Evolutionary conservation across 2,113 vertebrate species (phyloP).

Genomic region (Muntiacus reevesi): DNA sequence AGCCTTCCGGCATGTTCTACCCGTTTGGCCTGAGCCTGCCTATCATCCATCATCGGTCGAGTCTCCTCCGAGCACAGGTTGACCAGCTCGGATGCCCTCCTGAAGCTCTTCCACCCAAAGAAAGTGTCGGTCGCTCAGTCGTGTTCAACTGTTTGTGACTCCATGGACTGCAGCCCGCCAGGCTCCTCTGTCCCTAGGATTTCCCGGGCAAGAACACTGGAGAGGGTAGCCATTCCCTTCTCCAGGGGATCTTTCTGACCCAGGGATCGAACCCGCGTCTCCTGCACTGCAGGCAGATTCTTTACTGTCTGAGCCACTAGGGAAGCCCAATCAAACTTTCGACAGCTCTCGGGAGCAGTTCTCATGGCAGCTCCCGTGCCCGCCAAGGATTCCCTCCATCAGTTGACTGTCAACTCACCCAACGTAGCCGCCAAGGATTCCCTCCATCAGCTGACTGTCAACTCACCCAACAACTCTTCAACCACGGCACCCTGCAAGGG

Average conservation of each 20-base stretch:
- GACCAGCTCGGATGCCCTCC: background rate
- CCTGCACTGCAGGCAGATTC: background rate
- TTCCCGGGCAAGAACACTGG: background rate
- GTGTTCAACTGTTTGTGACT: background rate
- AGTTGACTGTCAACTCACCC: no score
- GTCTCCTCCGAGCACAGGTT: background rate
- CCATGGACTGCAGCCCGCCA: background rate
- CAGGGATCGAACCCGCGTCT: background rate
- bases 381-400: background rate
- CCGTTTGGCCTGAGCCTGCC: background rate
- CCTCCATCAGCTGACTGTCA: background rate
- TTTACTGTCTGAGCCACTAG: background rate
- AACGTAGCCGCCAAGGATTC: background rate
- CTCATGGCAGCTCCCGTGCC: no score
- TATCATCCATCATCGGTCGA: rapidly evolving
- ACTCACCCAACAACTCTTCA: rapidly evolving
- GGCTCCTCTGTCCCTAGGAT: background rate
- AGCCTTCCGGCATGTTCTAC: background rate
- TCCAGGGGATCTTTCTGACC: background rate
- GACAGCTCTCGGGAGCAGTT: rapidly evolving
- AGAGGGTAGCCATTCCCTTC: background rate
- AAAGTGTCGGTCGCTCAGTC: background rate
- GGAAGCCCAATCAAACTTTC: background rate
- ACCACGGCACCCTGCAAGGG: rapidly evolving
- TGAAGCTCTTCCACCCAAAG: background rate